Evolutionary conservation across 2,797 vertebrate genomes (phyloP).

Genomic region (Esox lucius): DNA sequence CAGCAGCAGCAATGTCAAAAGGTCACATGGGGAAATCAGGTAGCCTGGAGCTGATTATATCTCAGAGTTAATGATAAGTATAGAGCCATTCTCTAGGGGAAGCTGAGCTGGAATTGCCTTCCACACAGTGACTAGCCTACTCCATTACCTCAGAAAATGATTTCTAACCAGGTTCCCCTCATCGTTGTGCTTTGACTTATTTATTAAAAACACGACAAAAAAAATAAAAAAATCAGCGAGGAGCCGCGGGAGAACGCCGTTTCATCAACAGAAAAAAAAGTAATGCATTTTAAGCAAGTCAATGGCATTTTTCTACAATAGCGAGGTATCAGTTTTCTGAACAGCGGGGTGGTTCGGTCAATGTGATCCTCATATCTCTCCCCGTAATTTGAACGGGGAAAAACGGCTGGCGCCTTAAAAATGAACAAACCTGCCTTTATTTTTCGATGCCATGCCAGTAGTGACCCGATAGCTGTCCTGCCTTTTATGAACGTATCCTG

Average conservation of each 20-base stretch:
- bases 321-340: not conserved
- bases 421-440: not conserved
- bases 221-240: not conserved
- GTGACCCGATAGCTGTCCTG: not conserved
- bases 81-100: conserved; percentile 62
- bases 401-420: not conserved
- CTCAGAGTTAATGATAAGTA: conserved; percentile 74
- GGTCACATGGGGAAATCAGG: conserved; percentile 65
- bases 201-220: not conserved
- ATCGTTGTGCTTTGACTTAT: conserved; percentile 7
- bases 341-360: not conserved
- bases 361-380: not conserved
- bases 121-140: conserved; percentile 19
- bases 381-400: not conserved
- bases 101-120: conserved; percentile 46
- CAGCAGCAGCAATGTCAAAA: conserved; percentile 73
- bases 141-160: conserved; percentile 40
- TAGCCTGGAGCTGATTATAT: conserved; percentile 69
- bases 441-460: not conserved
- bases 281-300: not conserved
- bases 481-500: not conserved
- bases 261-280: not conserved
- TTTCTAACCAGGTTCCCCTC: conserved; percentile 18
- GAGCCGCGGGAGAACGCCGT: not conserved
- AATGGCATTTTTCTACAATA: not conserved